Evolutionary conservation across 1,140 invertebrate species (phyloP).

Genomic region (Heliconius hewitsoni): DNA sequence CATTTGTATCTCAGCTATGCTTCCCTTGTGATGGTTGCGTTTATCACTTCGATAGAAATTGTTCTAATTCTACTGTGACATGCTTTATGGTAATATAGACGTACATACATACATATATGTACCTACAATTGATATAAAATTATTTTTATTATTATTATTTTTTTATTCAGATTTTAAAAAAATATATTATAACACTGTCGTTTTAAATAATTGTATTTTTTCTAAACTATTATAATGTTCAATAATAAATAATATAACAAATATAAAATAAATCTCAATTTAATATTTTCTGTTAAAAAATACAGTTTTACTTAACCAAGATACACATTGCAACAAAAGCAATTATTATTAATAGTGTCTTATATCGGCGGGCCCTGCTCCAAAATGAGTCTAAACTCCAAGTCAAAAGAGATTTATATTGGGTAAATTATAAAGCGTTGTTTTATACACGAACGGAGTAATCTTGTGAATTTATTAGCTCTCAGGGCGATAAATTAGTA

Average conservation of each 20-base stretch:
- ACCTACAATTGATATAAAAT: no score
- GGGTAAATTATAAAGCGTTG: constrained; percentile 73
- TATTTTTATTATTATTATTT: no score
- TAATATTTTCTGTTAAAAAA: no score
- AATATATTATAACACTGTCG: no score
- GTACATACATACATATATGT: no score
- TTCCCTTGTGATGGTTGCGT: background rate
- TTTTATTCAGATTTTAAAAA: no score
- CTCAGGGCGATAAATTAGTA: constrained; percentile 73
- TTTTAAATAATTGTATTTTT: no score
- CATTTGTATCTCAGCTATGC: constrained; percentile 1
- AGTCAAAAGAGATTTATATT: constrained; percentile 67
- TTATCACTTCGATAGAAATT: background rate
- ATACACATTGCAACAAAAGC: background rate
- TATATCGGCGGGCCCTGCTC: background rate
- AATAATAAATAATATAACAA: no score
- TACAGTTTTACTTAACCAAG: background rate
- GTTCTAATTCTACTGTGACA: background rate
- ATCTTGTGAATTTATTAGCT: constrained; percentile 78
- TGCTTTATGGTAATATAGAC: background rate
- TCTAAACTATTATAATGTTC: no score
- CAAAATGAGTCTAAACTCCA: constrained; percentile 19
- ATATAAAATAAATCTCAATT: no score
- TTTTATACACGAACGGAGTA: constrained; percentile 68
- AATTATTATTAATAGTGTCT: background rate